phyloP scores from a whole-genome alignment of 2,888 invertebrate species.

The Apamea monoglypha region DNA sequence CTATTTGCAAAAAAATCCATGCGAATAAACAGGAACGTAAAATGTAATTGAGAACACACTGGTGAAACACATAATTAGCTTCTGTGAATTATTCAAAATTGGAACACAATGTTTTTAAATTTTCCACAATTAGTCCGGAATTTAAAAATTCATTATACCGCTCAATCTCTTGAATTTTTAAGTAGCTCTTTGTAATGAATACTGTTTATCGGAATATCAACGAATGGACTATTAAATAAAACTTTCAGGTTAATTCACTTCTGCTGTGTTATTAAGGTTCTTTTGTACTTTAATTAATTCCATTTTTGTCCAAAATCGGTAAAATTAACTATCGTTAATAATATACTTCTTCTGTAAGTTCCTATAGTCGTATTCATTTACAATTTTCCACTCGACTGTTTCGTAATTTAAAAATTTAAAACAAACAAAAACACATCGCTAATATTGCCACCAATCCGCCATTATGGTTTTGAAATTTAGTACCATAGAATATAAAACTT shows the following conservation, averaged over 20 bases:
- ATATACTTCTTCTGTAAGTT: background rate
- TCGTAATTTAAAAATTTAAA: background rate
- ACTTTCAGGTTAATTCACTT: slow-evolving; percentile 25
- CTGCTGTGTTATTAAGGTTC: slow-evolving; percentile 6
- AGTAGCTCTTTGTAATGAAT: slow-evolving; percentile 13
- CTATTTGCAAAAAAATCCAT: slow-evolving; percentile 3
- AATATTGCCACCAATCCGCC: slow-evolving; percentile 14
- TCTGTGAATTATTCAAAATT: slow-evolving; percentile 47
- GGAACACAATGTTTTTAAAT: slow-evolving; percentile 19
- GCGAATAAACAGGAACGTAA: slow-evolving; percentile 32
- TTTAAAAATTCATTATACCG: slow-evolving; percentile 19
- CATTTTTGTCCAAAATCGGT: background rate
- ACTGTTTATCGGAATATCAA: slow-evolving; percentile 22
- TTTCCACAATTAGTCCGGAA: slow-evolving; percentile 1
- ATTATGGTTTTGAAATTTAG: background rate
- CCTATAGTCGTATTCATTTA: background rate
- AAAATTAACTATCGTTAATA: background rate
- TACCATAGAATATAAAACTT: slow-evolving; percentile 15
- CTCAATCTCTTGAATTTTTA: slow-evolving; percentile 12
- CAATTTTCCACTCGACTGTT: background rate
- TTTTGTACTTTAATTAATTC: slow-evolving; percentile 17
- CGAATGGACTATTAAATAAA: slow-evolving; percentile 12
- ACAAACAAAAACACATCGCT: slow-evolving; percentile 5
- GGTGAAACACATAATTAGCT: slow-evolving; percentile 17
- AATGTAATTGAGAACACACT: slow-evolving; percentile 60